Conservation (phyloP, 1,140 invertebrate species). For the Lepidurus arcticus region DNA sequence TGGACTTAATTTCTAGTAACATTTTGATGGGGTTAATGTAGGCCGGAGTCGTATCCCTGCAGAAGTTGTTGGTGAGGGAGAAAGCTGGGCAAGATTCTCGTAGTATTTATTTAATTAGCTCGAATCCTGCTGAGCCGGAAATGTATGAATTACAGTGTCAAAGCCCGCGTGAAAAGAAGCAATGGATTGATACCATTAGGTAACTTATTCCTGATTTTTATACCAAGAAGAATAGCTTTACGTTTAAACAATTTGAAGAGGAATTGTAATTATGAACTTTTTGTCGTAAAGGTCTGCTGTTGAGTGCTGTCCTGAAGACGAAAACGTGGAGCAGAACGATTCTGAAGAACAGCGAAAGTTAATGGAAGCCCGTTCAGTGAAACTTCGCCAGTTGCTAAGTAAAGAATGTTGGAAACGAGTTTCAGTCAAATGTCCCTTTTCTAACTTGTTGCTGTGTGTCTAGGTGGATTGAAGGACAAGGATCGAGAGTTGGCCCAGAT, state of each 20-base stretch:
- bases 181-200: slow-evolving; percentile 80
- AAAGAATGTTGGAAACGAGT: slow-evolving; percentile 34
- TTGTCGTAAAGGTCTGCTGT: slow-evolving; percentile 46
- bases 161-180: slow-evolving; percentile 76
- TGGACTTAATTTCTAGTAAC: slow-evolving; percentile 2
- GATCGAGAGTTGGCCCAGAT: slow-evolving; percentile 76
- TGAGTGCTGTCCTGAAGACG: slow-evolving; percentile 50
- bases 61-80: slow-evolving; percentile 83
- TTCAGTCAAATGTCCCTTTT: background rate
- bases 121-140: slow-evolving; percentile 77
- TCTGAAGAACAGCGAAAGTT: slow-evolving; percentile 64
- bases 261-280: slow-evolving; percentile 51
- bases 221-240: slow-evolving; percentile 49
- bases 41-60: slow-evolving; percentile 83
- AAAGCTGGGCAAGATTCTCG: slow-evolving; percentile 83
- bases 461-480: slow-evolving; percentile 70
- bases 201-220: slow-evolving; percentile 41
- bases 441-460: slow-evolving; percentile 30
- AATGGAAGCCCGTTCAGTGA: slow-evolving; percentile 63
- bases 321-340: slow-evolving; percentile 49
- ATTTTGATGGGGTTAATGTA: slow-evolving; percentile 40
- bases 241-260: slow-evolving; percentile 50
- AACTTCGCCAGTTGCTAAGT: slow-evolving; percentile 65
- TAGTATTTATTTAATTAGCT: slow-evolving; percentile 77
- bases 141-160: slow-evolving; percentile 92